A percentile compares a stretch with the other conserved stretches of the same genome.
These are phyloP conservation scores for Bothrops jararaca DNA, from an alignment of 2,113 vertebrate genomes.

Conservation along the genomic window DNA sequence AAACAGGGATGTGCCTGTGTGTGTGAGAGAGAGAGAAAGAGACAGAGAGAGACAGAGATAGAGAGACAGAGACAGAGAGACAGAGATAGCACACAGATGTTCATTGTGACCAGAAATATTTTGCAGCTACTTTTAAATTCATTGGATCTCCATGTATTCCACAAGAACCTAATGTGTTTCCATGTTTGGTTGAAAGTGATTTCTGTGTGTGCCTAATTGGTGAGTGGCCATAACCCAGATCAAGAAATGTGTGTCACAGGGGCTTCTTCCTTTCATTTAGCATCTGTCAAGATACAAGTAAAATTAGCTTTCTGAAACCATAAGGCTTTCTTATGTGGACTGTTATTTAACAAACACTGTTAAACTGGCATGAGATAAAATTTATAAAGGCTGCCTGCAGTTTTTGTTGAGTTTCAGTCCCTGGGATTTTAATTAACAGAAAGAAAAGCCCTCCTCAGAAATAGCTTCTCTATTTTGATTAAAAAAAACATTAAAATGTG, in stretches of 20 bases:
- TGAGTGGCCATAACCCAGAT: neutral
- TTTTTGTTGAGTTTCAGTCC: neutral
- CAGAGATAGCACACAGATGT: neutral
- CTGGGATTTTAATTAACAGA: neutral
- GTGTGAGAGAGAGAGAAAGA: too few species aligned
- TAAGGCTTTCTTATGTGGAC: neutral
- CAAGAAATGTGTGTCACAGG: neutral
- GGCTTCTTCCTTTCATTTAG: neutral
- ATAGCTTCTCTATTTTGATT: neutral
- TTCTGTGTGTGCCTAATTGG: neutral
- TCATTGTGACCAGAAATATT: neutral
- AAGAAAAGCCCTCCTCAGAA: neutral
- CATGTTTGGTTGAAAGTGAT: neutral
- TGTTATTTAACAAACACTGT: neutral
- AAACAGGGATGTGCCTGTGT: neutral
- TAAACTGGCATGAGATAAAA: neutral
- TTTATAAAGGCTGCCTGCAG: neutral
- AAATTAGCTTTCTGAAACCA: neutral
- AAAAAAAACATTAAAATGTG: conserved; percentile 20
- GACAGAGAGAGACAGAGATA: too few species aligned
- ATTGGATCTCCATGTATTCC: neutral
- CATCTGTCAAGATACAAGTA: neutral
- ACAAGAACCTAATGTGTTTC: neutral
- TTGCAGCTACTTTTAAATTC: neutral
- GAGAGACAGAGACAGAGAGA: too few species aligned